Base-by-base conservation (phyloP, 2,888 invertebrate species). In the Aphidoletes aphidimyza region DNA sequence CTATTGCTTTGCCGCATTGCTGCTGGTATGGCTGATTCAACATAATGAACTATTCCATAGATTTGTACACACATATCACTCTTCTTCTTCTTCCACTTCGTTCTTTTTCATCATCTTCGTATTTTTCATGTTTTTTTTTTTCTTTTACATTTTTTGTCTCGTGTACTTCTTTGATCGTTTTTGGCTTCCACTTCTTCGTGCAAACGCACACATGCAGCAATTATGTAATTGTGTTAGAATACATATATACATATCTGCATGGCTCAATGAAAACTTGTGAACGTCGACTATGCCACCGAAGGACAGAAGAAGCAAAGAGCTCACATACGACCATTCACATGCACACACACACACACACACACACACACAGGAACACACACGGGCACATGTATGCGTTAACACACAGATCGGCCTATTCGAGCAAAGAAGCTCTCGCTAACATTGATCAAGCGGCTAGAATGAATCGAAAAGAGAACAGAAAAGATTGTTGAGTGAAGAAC, bases 171-270 rank as follows among this genome's bases (percentile, higher is more conserved):
- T 81, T 22, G 37, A 81, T n/a, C 37, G 8, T 37, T 36, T n/a
- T 59, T 69, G 34, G 30, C 69, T 34, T 69, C 69, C 30, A 69
- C 69, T 30, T 81, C 81, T 81, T 81, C 22, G 14, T 81, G n/a
- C n/a, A n/a, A 30, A 81, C 81, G 0, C 37, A 81, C 37, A 81
- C 81, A 81, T 81, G n/a, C 22, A 81, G 37, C 6, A 37, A 81
- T 81, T 37, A 81, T 81, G 81, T 81, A 81, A 81, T 81, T 81
- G 81, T 81, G 81, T 81, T 81, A 37, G 37, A 81, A 81, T 81
- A 37, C 37, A 19, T 81, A n/a, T n/a, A n/a, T n/a, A n/a, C n/a
- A n/a, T n/a, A n/a, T n/a, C n/a, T n/a, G n/a, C 37, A 81, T 81
- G 81, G 37, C 37, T 81, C 81, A 81, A 81, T 81, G 37, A 19